Conservation (phyloP, 1,140 invertebrate species). For the Arion vulgaris region DNA sequence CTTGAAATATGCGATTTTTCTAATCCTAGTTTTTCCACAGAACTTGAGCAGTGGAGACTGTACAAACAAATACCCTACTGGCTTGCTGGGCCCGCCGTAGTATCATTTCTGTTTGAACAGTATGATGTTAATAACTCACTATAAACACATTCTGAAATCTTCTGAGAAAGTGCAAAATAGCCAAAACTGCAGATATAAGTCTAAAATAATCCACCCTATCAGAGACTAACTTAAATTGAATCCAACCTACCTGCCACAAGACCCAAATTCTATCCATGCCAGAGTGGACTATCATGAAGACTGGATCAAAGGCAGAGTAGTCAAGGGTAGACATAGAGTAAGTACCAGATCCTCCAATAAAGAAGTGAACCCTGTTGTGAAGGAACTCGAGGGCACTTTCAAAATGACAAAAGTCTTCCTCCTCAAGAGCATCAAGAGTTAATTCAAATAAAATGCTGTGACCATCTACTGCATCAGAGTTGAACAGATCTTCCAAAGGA, state of each 20-base stretch:
- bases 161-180: too few relatives aligned
- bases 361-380: slow-evolving; percentile 48
- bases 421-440: slow-evolving; percentile 42
- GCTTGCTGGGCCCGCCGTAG: too few relatives aligned
- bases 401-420: slow-evolving; percentile 46
- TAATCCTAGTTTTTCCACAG: too few relatives aligned
- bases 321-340: slow-evolving; percentile 48
- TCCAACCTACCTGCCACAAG: slow-evolving; percentile 45
- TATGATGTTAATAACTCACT: too few relatives aligned
- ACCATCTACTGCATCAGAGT: background rate
- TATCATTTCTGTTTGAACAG: too few relatives aligned
- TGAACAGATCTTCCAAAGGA: slow-evolving; percentile 2
- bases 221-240: too few relatives aligned
- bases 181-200: too few relatives aligned
- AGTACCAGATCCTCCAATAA: slow-evolving; percentile 38
- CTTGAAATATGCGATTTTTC: too few relatives aligned
- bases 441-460: slow-evolving; percentile 21
- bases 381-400: slow-evolving; percentile 48
- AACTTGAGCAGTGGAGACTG: too few relatives aligned
- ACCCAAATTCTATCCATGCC: slow-evolving; percentile 48
- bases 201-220: too few relatives aligned
- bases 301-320: slow-evolving; percentile 50
- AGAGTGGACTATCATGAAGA: slow-evolving; percentile 50
- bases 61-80: too few relatives aligned
- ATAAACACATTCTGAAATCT: too few relatives aligned